phyloP scores from a whole-genome alignment of 2,113 vertebrate species.

The Silurus asotus region DNA sequence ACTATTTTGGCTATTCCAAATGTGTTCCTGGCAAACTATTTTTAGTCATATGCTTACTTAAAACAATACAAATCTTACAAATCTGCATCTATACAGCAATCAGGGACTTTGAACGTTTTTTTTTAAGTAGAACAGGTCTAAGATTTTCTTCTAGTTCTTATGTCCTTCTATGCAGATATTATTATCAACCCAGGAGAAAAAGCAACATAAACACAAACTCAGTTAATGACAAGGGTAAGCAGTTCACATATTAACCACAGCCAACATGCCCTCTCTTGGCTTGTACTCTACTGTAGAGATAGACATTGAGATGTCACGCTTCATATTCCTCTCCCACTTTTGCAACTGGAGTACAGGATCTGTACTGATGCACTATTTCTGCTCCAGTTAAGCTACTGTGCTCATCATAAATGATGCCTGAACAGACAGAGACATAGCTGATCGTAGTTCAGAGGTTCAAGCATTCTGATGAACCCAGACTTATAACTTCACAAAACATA shows the following conservation, averaged over 20 bases:
- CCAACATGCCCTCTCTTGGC: slow-evolving; percentile 24
- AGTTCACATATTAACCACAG: slow-evolving; percentile 25
- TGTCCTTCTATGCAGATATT: background rate
- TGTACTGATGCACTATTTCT: background rate
- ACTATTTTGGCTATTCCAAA: background rate
- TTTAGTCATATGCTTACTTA: slow-evolving; percentile 11
- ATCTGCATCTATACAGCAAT: background rate
- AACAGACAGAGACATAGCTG: background rate
- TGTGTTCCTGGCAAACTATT: background rate
- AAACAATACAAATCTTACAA: background rate
- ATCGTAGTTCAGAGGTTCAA: background rate
- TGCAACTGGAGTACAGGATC: slow-evolving; percentile 32
- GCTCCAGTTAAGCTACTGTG: background rate
- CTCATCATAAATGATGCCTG: background rate
- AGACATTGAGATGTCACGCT: slow-evolving; percentile 43
- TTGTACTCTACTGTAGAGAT: slow-evolving; percentile 6
- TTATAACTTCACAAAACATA: slow-evolving; percentile 15
- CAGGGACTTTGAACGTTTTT: background rate
- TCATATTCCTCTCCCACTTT: slow-evolving; percentile 35
- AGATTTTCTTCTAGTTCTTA: background rate
- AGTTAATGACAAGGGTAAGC: slow-evolving; percentile 1
- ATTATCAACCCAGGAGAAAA: background rate
- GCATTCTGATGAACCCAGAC: slow-evolving; percentile 13
- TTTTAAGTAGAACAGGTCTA: background rate
- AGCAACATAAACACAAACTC: background rate